These are phyloP conservation scores for Drosophila meridiana DNA, from an alignment of 2,888 invertebrate species.

Conservation along the genomic window DNA sequence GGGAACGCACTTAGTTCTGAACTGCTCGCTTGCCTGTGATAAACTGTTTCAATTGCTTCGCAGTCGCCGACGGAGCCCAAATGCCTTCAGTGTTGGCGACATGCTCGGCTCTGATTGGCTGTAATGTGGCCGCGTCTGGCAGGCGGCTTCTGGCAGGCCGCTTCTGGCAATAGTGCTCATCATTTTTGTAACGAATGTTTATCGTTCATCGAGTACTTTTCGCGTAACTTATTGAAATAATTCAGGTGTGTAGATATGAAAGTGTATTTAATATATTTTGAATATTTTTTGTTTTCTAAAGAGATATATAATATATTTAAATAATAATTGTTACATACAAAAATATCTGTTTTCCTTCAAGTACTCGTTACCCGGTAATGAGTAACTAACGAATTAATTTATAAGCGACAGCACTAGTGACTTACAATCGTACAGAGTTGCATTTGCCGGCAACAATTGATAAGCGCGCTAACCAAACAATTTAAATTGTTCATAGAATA, in stretches of 20 bases:
- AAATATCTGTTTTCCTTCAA: neutral
- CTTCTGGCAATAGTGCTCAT: slow-evolving; percentile 60
- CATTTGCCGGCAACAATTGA: slow-evolving; percentile 16
- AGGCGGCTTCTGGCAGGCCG: slow-evolving; percentile 68
- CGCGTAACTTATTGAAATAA: neutral
- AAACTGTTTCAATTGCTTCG: slow-evolving; percentile 54
- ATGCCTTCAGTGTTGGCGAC: slow-evolving; percentile 46
- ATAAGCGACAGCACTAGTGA: slow-evolving; percentile 23
- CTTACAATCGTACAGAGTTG: slow-evolving; percentile 26
- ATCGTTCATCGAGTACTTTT: slow-evolving; percentile 15
- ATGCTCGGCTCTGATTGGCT: slow-evolving; percentile 52
- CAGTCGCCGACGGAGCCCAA: slow-evolving; percentile 33
- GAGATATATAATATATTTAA: neutral
- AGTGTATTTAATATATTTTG: too few species aligned
- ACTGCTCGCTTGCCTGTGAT: slow-evolving; percentile 52
- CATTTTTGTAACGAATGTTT: slow-evolving; percentile 24
- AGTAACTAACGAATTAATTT: slow-evolving; percentile 1
- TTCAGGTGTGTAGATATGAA: neutral
- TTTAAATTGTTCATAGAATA: slow-evolving; percentile 6
- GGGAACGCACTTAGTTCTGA: slow-evolving; percentile 23
- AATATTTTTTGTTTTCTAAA: neutral
- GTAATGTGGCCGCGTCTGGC: slow-evolving; percentile 58
- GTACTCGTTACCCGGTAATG: slow-evolving; percentile 21
- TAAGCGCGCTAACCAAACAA: slow-evolving; percentile 12
- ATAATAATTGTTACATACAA: neutral